These are phyloP conservation scores for Zoanthus gigantus DNA, from an alignment of 92 coral and sea anemone species.

Conservation along the genomic window DNA sequence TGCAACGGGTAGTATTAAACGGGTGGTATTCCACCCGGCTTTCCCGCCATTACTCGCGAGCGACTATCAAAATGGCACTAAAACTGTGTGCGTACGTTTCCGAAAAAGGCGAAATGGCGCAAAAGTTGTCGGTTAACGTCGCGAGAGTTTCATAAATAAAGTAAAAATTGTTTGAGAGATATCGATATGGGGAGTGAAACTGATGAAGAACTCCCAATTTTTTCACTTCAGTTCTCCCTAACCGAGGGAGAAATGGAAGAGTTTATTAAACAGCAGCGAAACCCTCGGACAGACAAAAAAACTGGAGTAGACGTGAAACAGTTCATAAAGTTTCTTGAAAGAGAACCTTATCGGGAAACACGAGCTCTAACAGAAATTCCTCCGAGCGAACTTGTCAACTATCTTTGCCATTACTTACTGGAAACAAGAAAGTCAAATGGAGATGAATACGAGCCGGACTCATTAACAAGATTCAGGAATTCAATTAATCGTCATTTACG, in stretches of 20 bases:
- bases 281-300: neutral
- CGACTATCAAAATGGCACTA: too few species aligned
- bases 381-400: neutral
- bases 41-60: too few species aligned
- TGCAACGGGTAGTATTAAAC: too few species aligned
- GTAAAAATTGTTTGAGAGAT: neutral
- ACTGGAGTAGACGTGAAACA: conserved; percentile 33
- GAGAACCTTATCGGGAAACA: conserved; percentile 26
- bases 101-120: neutral
- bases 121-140: neutral
- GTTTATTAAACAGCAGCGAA: too few species aligned
- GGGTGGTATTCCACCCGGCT: too few species aligned
- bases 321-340: conserved; percentile 44
- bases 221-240: too few species aligned
- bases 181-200: neutral
- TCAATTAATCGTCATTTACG: conserved; percentile 10
- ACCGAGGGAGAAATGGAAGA: neutral
- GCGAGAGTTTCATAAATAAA: neutral
- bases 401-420: conserved; percentile 41
- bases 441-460: neutral
- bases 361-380: neutral
- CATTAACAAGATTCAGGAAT: neutral
- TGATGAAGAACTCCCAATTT: neutral
- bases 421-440: conserved; percentile 44
- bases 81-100: too few species aligned